A percentile compares a stretch with the other conserved stretches of the same genome.
These are phyloP conservation scores for Cheumatopsyche charites DNA, from an alignment of 1,140 invertebrate genomes.

Conservation along the genomic window DNA sequence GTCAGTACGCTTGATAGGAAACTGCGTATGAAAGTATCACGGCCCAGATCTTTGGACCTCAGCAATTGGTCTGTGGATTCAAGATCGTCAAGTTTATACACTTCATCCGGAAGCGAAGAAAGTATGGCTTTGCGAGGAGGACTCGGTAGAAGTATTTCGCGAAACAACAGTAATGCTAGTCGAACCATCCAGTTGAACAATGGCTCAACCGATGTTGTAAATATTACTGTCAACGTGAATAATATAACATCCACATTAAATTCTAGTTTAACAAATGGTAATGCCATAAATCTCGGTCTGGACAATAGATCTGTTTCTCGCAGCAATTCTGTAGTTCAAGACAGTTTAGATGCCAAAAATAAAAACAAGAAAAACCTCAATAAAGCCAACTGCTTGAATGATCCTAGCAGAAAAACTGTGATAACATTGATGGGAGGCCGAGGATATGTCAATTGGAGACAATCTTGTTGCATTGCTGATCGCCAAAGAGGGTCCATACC, in stretches of 20 bases:
- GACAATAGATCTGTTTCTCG: slow-evolving; percentile 54
- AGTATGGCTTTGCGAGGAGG: slow-evolving; percentile 71
- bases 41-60: slow-evolving; percentile 80
- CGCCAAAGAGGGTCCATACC: slow-evolving; percentile 56
- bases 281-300: slow-evolving; percentile 48
- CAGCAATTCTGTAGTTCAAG: slow-evolving; percentile 52
- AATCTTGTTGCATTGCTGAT: slow-evolving; percentile 66
- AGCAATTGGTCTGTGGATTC: slow-evolving; percentile 90
- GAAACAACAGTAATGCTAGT: slow-evolving; percentile 75
- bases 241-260: slow-evolving; percentile 44
- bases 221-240: slow-evolving; percentile 46
- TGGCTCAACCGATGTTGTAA: slow-evolving; percentile 50
- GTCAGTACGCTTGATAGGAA: slow-evolving; percentile 80
- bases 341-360: slow-evolving; percentile 38
- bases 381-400: slow-evolving; percentile 50
- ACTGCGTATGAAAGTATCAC: slow-evolving; percentile 77
- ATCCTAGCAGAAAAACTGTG: slow-evolving; percentile 70
- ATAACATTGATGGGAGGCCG: slow-evolving; percentile 86
- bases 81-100: slow-evolving; percentile 79
- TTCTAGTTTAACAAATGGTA: slow-evolving; percentile 42
- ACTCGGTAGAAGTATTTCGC: slow-evolving; percentile 64
- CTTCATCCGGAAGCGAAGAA: slow-evolving; percentile 81
- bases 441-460: slow-evolving; percentile 84
- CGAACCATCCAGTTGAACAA: slow-evolving; percentile 59
- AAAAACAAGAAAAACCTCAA: slow-evolving; percentile 49